Evolutionary conservation across 2,888 invertebrate genomes (phyloP).

Genomic region (Temnothorax unifasciatus): DNA sequence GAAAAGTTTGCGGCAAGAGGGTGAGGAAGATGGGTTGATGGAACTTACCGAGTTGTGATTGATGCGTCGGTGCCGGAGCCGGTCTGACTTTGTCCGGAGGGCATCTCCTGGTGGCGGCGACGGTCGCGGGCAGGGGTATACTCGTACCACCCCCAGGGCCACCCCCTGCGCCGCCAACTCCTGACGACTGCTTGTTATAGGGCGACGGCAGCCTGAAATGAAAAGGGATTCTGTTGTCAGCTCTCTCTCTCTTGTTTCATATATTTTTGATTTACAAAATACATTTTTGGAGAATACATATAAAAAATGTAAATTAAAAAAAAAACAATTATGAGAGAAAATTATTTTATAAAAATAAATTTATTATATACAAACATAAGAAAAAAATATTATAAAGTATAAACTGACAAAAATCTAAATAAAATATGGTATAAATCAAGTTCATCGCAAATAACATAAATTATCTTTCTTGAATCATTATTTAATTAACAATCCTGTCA

Average conservation of each 20-base stretch:
- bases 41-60: conserved; percentile 83
- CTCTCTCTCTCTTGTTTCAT: background rate
- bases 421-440: background rate
- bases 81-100: conserved; percentile 93
- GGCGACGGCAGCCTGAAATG: conserved; percentile 84
- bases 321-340: background rate
- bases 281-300: background rate
- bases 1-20: conserved; percentile 7
- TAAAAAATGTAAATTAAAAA: background rate
- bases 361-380: background rate
- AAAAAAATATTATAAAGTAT: background rate
- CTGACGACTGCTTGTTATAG: conserved; percentile 87
- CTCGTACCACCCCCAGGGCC: conserved; percentile 89
- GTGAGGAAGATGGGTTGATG: conserved; percentile 12
- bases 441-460: background rate
- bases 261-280: background rate
- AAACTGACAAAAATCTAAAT: background rate
- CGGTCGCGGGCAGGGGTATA: conserved; percentile 93
- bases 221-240: conserved; percentile 48
- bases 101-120: conserved; percentile 91
- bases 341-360: background rate
- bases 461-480: background rate
- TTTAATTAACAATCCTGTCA: background rate
- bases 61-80: conserved; percentile 89
- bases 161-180: conserved; percentile 87